Conservation (phyloP, 2,888 invertebrate species). For the Troilus luridus region DNA sequence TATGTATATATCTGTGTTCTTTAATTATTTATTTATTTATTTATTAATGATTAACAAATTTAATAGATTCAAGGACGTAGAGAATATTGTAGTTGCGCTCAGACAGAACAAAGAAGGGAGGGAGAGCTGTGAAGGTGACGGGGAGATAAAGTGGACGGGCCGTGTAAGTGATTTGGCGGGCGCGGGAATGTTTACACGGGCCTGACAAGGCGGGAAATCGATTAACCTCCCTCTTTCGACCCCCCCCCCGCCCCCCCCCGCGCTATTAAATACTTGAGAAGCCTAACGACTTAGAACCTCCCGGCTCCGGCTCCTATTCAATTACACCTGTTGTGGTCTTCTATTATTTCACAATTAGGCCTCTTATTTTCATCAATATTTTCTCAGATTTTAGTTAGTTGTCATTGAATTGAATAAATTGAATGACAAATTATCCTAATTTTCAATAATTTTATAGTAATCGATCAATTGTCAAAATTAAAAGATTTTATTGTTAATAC, state of each 20-base stretch:
- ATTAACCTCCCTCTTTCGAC: background rate
- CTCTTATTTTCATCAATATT: background rate
- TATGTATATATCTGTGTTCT: background rate
- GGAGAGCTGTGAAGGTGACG: constrained; percentile 8
- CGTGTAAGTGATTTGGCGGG: constrained; percentile 45
- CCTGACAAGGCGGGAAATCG: constrained; percentile 49
- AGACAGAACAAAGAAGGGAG: background rate
- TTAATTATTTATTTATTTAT: background rate
- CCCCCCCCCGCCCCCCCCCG: background rate
- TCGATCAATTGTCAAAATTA: background rate
- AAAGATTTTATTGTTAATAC: too few relatives aligned
- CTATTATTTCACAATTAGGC: constrained; percentile 42
- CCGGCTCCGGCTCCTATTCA: constrained; percentile 11
- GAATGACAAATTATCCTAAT: background rate
- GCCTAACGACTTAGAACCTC: constrained; percentile 39
- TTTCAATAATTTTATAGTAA: background rate
- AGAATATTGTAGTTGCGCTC: background rate
- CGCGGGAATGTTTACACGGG: constrained; percentile 43
- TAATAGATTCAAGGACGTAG: background rate
- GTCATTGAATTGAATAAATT: background rate
- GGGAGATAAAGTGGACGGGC: constrained; percentile 28
- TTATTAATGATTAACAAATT: background rate
- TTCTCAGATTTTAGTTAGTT: background rate
- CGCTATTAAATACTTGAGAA: constrained; percentile 46
- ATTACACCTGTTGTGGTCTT: constrained; percentile 44